Evolutionary conservation across 2,888 invertebrate genomes (phyloP), one percentile per base, ranked within the genome.

Genomic region (Apodemia zela): DNA sequence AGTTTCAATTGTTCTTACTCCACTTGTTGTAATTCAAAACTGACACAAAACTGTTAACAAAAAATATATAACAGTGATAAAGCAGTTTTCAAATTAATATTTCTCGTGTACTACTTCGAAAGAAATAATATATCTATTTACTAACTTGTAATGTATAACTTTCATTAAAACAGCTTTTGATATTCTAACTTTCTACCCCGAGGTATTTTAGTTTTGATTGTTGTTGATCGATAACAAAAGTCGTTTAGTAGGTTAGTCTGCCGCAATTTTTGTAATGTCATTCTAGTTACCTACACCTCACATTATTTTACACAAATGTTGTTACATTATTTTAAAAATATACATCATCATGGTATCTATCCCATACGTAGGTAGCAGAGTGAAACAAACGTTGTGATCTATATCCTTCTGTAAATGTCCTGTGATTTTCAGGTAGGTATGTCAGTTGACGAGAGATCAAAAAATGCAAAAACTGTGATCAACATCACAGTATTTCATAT

Each of bases 151-250:
- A 13, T 15, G 58, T 63, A 57, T 38, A 60, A 59, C 59, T 63
- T 60, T 63, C 51, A 59, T 59, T 60, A 63, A 35, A 47, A 29
- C 45, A 60, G 17, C 42, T n/a, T 51, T n/a, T 47, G 61, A 63
- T 64, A 67, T 68, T 67, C 68, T 66, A 58, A 65, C 65, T 68
- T 68, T 67, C 68, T 66, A 66, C 65, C 68, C 68, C 17, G 59
- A 38, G 66, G 68, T 65, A 38, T 47, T 59, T 63, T 63, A 42
- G 21, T 51, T 60, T 51, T 60, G 25, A 45, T 60, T 60, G 17
- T 51, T 18, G 15, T 21, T 60, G 42, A 45, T 45, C 45, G 45
- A 54, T 60, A 60, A 29, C 38, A 42, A 21, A 42, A 60, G 15
- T 21, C n/a, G 13, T 49, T 33, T 54, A 21, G 54, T 54, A 54